phyloP scores from a whole-genome alignment of 2,888 invertebrate genomes.

The Drosophila robusta region DNA sequence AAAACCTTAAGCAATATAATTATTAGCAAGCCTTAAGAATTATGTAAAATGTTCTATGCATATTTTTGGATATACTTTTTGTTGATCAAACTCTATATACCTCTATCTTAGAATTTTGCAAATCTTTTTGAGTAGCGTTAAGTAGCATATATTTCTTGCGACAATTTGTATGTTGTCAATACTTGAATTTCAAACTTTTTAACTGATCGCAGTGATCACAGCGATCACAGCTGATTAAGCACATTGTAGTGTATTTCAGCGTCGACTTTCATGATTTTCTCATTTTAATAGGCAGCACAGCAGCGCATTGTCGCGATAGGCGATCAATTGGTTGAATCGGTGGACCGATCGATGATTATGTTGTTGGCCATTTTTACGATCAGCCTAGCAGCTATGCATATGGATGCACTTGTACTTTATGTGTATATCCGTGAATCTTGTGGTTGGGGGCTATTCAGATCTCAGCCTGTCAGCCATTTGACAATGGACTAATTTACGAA shows the following conservation, averaged over 20 bases:
- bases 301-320: slow-evolving; percentile 52
- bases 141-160: too few relatives aligned
- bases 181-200: not conserved
- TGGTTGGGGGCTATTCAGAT: slow-evolving; percentile 15
- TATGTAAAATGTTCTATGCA: too few relatives aligned
- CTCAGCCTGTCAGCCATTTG: slow-evolving; percentile 55
- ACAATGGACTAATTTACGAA: slow-evolving; percentile 81
- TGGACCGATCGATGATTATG: slow-evolving; percentile 66
- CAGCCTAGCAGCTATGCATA: slow-evolving; percentile 58
- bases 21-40: too few relatives aligned
- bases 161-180: too few relatives aligned
- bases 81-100: too few relatives aligned
- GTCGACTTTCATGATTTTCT: slow-evolving; percentile 10
- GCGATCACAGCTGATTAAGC: not conserved
- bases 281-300: slow-evolving; percentile 60
- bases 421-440: slow-evolving; percentile 33
- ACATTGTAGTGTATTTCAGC: slow-evolving; percentile 28
- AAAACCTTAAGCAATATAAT: too few relatives aligned
- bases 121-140: too few relatives aligned
- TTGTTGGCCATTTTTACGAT: slow-evolving; percentile 73
- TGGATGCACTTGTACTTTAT: slow-evolving; percentile 23
- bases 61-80: too few relatives aligned
- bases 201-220: not conserved
- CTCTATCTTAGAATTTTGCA: too few relatives aligned
- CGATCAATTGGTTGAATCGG: slow-evolving; percentile 47